Evolutionary conservation across 2,888 invertebrate species (phyloP).

Genomic region (Yponomeuta malinellus): DNA sequence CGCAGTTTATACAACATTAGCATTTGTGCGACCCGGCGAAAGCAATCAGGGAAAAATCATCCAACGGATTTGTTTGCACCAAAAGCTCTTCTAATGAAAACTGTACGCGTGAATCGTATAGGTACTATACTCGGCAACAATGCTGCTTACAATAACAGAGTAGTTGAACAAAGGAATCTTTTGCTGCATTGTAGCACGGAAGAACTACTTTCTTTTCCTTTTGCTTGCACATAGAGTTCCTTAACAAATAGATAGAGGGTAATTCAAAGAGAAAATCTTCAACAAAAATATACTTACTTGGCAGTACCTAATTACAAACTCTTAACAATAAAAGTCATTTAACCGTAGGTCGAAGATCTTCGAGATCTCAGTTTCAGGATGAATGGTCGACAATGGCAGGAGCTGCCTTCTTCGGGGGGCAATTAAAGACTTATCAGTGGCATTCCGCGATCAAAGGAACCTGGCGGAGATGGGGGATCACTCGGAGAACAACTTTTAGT

Average conservation of each 20-base stretch:
- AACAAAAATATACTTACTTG: neutral
- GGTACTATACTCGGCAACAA: neutral
- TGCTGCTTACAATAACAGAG: neutral
- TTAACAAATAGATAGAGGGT: neutral
- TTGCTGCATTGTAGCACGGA: neutral
- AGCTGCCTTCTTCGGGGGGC: conserved; percentile 57
- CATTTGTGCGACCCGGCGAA: conserved; percentile 25
- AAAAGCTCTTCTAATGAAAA: no score
- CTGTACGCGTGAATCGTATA: no score
- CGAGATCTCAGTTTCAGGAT: conserved; percentile 56
- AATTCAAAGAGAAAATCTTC: neutral
- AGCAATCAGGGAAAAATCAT: conserved; percentile 7
- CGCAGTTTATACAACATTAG: conserved; percentile 41
- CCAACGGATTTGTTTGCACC: neutral
- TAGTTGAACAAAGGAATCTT: neutral
- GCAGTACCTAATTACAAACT: neutral
- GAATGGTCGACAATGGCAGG: conserved; percentile 56
- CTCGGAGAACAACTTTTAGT: neutral
- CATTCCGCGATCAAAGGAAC: conserved; percentile 56
- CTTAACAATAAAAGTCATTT: conserved; percentile 45
- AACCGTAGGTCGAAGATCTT: conserved; percentile 58
- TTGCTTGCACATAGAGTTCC: neutral
- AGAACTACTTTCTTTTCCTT: neutral
- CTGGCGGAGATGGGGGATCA: conserved; percentile 19
- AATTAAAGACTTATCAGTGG: conserved; percentile 68